phyloP scores from a whole-genome alignment of 2,797 vertebrate genomes.

The Gila robusta region DNA sequence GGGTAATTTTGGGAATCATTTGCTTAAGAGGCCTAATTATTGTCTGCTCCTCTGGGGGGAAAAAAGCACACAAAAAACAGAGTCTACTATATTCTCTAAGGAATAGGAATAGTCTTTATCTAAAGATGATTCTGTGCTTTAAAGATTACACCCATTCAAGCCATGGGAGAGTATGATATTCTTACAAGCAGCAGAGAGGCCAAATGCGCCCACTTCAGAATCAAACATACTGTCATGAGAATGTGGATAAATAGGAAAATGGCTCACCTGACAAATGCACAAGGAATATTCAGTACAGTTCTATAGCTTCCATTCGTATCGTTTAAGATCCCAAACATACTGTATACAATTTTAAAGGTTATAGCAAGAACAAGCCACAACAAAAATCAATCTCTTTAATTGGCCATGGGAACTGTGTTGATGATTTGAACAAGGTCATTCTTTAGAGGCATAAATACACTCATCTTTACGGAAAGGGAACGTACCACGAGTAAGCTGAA shows the following conservation, averaged over 20 bases:
- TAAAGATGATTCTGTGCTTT: constrained; percentile 13
- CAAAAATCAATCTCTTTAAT: neutral
- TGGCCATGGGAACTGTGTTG: neutral
- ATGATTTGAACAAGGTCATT: neutral
- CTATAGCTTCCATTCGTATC: neutral
- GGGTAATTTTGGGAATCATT: constrained; percentile 13
- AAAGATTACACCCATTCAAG: neutral
- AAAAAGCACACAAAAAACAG: neutral
- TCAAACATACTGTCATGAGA: neutral
- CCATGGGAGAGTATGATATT: neutral
- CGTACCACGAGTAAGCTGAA: neutral
- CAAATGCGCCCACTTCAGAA: neutral
- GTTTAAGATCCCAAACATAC: neutral
- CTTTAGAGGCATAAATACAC: neutral
- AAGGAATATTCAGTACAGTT: neutral
- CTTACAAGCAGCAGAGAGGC: neutral
- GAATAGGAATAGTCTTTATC: constrained; percentile 6
- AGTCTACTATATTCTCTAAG: constrained; percentile 4
- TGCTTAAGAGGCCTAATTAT: constrained; percentile 30
- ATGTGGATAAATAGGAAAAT: neutral
- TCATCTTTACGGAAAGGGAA: neutral
- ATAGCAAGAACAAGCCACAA: neutral
- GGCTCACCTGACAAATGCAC: neutral
- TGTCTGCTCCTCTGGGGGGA: constrained; percentile 9
- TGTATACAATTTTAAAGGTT: neutral